Conservation (phyloP, 2,888 invertebrate genomes). For the Hoplodrina ambigua region DNA sequence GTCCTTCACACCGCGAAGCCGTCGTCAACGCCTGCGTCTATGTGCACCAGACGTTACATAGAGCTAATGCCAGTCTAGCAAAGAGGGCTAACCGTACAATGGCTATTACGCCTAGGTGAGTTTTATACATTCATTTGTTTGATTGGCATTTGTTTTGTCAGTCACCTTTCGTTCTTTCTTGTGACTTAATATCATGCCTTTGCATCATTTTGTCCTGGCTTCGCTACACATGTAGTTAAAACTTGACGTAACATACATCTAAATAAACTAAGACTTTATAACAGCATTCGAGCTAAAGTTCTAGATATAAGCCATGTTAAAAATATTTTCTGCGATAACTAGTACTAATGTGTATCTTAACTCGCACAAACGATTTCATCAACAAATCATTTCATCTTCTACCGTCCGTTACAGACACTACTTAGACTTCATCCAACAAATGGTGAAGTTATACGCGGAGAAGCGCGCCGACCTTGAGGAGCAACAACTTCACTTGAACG, state of each 20-base stretch:
- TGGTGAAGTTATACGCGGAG: constrained; percentile 99
- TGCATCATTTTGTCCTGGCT: too few species aligned
- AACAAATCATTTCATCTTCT: too few species aligned
- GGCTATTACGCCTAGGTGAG: constrained; percentile 98
- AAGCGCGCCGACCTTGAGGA: constrained; percentile 99
- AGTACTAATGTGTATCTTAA: background rate
- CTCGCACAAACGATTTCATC: background rate
- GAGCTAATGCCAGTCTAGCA: constrained; percentile 96
- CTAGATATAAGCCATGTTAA: too few species aligned
- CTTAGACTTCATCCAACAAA: constrained; percentile 99
- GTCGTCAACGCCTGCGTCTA: constrained; percentile 99
- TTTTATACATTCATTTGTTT: constrained; percentile 79
- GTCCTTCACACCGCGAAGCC: constrained; percentile 97
- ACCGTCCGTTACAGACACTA: constrained; percentile 92
- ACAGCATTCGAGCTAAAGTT: too few species aligned
- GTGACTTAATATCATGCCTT: background rate
- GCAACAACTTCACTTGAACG: constrained; percentile 99
- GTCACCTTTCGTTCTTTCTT: too few species aligned
- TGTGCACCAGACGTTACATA: constrained; percentile 99
- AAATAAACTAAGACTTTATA: too few species aligned
- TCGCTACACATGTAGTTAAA: too few species aligned
- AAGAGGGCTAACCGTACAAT: constrained; percentile 98
- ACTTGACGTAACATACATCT: too few species aligned
- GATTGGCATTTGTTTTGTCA: too few species aligned
- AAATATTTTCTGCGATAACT: too few species aligned